Percentiles rank a stretch among this genome's conserved stretches.
phyloP scores from a whole-genome alignment of 2,113 vertebrate genomes.

The Esox niger region DNA sequence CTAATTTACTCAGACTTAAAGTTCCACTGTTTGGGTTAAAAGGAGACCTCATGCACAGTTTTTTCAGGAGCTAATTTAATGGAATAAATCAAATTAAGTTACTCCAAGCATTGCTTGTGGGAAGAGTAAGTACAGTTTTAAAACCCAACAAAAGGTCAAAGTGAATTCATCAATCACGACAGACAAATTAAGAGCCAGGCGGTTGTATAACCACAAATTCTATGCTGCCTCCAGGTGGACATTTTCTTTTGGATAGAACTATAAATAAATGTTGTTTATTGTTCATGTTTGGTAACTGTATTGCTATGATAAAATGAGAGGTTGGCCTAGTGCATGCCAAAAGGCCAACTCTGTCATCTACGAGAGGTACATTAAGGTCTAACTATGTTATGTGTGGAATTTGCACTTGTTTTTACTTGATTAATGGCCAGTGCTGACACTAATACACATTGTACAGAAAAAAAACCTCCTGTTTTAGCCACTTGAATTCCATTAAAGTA shows the following conservation, averaged over 20 bases:
- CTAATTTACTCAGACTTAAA: neutral
- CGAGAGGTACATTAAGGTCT: neutral
- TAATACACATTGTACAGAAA: neutral
- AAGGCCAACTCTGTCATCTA: neutral
- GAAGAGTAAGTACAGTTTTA: conserved; percentile 16
- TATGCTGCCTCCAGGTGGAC: conserved; percentile 11
- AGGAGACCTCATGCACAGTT: neutral
- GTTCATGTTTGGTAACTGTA: neutral
- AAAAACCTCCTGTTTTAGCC: neutral
- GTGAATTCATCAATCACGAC: conserved; percentile 24
- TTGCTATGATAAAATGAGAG: neutral
- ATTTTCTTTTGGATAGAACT: conserved; percentile 1
- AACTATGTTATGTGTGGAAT: neutral
- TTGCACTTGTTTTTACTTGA: neutral
- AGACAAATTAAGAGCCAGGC: conserved; percentile 1
- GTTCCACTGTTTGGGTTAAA: conserved; percentile 3
- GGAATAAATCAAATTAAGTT: conserved; percentile 6
- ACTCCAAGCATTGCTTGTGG: conserved; percentile 2
- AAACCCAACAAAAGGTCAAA: conserved; percentile 17
- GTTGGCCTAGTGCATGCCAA: neutral
- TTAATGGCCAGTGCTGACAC: neutral
- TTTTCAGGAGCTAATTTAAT: conserved; percentile 14
- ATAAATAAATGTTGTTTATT: conserved; percentile 2
- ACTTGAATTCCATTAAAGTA: neutral
- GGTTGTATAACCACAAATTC: conserved; percentile 1